Conservation (phyloP, 2,113 vertebrate species). For the Echinops telfairi region DNA sequence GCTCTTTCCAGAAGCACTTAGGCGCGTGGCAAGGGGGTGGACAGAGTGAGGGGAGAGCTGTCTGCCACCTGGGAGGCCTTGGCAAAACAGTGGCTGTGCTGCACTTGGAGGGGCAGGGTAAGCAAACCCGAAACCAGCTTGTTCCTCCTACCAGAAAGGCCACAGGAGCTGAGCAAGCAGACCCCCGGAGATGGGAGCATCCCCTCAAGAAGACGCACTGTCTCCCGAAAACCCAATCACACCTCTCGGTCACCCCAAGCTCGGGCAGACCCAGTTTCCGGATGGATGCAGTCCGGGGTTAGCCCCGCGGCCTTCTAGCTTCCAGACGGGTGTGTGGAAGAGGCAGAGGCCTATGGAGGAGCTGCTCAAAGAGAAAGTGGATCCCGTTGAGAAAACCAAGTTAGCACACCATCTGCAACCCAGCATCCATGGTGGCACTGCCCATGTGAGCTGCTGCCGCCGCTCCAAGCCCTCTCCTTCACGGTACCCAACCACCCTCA, state of each 20-base stretch:
- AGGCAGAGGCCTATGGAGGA: not conserved
- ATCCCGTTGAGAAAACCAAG: not conserved
- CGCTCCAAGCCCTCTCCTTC: not conserved
- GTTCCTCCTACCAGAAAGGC: too few relatives aligned
- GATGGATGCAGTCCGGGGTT: not conserved
- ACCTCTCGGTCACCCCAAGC: not conserved
- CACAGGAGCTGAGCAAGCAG: not conserved
- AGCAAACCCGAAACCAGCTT: fast-evolving
- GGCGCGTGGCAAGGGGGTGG: too few relatives aligned
- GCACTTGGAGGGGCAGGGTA: fast-evolving
- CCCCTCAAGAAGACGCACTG: not conserved
- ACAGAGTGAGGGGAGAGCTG: too few relatives aligned
- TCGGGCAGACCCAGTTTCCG: not conserved
- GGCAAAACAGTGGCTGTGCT: not conserved
- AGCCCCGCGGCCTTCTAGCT: not conserved
- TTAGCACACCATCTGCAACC: not conserved
- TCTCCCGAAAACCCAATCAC: too few relatives aligned
- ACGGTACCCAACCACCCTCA: not conserved
- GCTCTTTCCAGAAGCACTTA: not conserved
- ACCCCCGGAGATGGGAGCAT: not conserved
- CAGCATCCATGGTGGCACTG: not conserved
- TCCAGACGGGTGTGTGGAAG: not conserved
- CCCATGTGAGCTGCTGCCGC: not conserved
- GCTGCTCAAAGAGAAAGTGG: not conserved
- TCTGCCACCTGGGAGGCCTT: fast-evolving